These are phyloP conservation scores for Protonemura montana DNA, from an alignment of 2,888 invertebrate species.

Conservation along the genomic window DNA sequence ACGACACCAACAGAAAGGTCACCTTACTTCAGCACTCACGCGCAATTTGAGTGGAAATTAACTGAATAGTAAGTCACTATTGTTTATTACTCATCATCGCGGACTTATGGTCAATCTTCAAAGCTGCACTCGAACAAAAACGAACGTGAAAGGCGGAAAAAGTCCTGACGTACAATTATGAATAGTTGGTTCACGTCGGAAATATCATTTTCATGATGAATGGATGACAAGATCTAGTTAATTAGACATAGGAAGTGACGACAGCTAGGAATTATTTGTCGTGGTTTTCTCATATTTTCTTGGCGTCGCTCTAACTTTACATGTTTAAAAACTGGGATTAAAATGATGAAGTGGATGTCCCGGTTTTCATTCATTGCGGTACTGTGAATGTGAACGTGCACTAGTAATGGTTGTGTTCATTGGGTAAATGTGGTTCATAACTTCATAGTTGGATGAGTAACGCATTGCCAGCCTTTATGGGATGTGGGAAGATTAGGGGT, in stretches of 20 bases:
- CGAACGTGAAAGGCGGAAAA: neutral
- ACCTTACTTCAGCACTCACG: neutral
- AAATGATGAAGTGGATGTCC: neutral
- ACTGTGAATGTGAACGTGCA: neutral
- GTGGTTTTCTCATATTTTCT: neutral
- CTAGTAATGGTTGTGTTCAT: no score
- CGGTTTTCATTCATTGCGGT: constrained; percentile 19
- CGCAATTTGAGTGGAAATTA: neutral
- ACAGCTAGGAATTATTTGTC: neutral
- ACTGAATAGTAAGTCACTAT: neutral
- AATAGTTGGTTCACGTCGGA: neutral
- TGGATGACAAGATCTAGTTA: neutral
- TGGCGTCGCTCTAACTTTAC: neutral
- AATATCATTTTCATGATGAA: constrained; percentile 13
- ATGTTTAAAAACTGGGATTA: neutral
- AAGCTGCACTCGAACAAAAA: neutral
- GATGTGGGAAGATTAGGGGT: neutral
- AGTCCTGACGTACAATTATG: neutral
- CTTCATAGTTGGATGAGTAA: neutral
- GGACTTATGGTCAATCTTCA: neutral
- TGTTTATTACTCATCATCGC: neutral
- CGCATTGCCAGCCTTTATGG: neutral
- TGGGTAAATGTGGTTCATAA: neutral
- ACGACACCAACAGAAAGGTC: neutral
- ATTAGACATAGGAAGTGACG: constrained; percentile 27